Base-by-base conservation (phyloP, 1,140 invertebrate species). In the Streblospio benedicti region DNA sequence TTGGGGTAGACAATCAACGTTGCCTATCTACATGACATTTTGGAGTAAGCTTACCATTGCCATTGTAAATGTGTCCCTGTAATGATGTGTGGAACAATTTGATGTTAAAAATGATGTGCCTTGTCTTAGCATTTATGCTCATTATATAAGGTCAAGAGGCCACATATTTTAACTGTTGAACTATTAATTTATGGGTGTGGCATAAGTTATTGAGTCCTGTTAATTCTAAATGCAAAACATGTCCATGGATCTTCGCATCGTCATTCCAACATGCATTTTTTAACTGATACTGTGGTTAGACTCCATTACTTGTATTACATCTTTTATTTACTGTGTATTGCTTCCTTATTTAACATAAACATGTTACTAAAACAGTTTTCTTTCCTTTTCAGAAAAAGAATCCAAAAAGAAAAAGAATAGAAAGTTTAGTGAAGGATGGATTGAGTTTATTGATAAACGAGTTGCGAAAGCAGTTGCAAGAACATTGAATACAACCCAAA, bases 361-460 rank as follows among this genome's bases (percentile, higher is more conserved):
- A 6, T 31, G 14, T 57, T 18, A 45, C 59, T 59, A n/a, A 31
- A 45, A 18, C n/a, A 14, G 12, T 32, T 35, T 35, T 50, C 64
- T 49, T 52, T 59, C 54, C 43, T 53, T 65, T 66, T 32, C 66
- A 75, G 73, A 67, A 12, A 71, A 71, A 65, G 64, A 64, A 56
- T 54, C 59, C 18, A 64, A 57, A 30, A 63, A 68, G 14, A 69
- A 67, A 67, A 81, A 61, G 81, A 83, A 69, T 76, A 85, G 71
- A 28, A 62, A 69, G 28, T 97, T 91, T 67, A 87, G 86, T 4
- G 94, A 98, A 83, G 94, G 94, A 25, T 97, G 94, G 94, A 82
- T 98, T 1, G 94, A 98, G 78, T 97, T 96, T 81, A 83, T 88
- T 73, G 88, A 87, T 59, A 94, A 94, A 78, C 86, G 83, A 69